Evolutionary conservation across 2,797 vertebrate species (phyloP), one percentile per base, ranked within the genome.

Genomic region (Perodicticus potto): DNA sequence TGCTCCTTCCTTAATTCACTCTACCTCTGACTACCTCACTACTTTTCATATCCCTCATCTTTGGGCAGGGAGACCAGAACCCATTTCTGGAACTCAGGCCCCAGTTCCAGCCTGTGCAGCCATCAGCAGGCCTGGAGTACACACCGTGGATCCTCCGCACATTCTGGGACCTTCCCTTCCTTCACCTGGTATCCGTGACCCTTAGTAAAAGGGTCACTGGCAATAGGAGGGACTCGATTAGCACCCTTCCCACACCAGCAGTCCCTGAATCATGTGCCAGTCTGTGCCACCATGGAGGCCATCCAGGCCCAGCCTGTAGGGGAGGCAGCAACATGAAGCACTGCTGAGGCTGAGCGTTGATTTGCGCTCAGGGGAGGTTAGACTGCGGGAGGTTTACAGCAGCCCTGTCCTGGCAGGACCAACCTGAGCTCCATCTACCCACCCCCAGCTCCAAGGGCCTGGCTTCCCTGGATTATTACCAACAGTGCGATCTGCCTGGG

Each of bases 301-400:
- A 2, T 23, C 5, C 10, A 3, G 32, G 32, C 6, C 57, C 32
- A 55, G 7, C 22, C 7, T 3, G 3, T 1, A 19, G 7, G 74
- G 32, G 53, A 55, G 22, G 53, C 49, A 20, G 22, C 0, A 1
- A 9, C 23, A 0, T 12, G 37, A 61, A 40, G 78, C 14, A n/a
- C 29, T 7, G 29, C 22, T 0, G 17, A 23, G 25, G 70, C 23
- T 23, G 34, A 90, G 65, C 37, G 4, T 8, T 32, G 67, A 5
- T 13, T 45, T 78, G 73, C 6, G 19, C 45, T 80, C 34, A 29
- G 73, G 14, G 49, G 70, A 90, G 49, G 10, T 14, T 7, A 32
- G 72, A 14, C 40, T 37, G 43, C 16, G 4, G 7, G 11, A 27
- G 69, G 37, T 57, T 61, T 17, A 17, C 12, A 7, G 27, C 45